Conservation (phyloP, 1,140 invertebrate genomes). For the Heliconius eleuchia region DNA sequence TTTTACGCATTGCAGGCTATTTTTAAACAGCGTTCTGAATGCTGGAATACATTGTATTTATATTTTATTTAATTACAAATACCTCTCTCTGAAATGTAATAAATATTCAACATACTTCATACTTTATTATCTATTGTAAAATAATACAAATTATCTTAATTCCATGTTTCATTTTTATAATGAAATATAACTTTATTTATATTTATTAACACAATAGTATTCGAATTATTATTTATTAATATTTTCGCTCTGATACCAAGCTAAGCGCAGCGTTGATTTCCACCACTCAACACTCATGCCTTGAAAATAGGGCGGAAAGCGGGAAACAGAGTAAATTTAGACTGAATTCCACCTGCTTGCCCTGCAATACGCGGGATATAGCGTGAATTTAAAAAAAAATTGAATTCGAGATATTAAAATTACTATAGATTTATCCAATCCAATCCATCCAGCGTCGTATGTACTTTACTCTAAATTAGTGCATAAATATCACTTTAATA, state of each 20-base stretch:
- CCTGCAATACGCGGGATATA: no score
- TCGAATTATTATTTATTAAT: no score
- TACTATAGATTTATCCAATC: neutral
- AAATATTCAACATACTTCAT: neutral
- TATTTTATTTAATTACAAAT: conserved; percentile 14
- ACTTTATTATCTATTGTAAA: neutral
- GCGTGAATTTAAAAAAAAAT: no score
- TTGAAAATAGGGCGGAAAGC: no score
- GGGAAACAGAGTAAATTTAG: no score
- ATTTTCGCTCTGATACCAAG: no score
- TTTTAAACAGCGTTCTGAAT: neutral
- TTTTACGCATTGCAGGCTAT: neutral
- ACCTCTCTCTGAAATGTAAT: neutral
- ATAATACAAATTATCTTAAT: neutral
- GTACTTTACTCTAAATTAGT: conserved; percentile 2
- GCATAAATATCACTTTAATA: conserved; percentile 15
- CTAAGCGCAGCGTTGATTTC: no score
- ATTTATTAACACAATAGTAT: no score
- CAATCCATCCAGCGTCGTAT: neutral
- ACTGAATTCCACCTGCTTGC: no score
- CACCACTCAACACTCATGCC: no score
- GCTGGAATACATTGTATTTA: neutral
- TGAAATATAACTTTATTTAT: neutral
- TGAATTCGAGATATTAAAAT: no score
- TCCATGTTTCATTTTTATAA: neutral